phyloP scores from a whole-genome alignment of 2,888 invertebrate species.

The Taenaris catops region DNA sequence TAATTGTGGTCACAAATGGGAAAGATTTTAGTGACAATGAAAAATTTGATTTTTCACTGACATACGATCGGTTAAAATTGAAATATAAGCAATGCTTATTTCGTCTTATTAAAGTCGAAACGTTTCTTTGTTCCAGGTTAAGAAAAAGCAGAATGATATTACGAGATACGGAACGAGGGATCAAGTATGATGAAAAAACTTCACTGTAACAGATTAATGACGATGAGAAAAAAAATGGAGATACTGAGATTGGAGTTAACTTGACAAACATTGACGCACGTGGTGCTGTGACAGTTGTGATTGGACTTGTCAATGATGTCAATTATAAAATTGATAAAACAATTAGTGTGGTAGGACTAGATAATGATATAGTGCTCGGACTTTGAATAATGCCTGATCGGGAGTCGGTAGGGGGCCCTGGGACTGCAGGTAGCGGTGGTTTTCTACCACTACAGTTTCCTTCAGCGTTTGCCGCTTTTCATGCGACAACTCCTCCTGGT shows the following conservation, averaged over 20 bases:
- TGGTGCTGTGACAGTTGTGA: conserved; percentile 27
- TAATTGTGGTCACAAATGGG: no score
- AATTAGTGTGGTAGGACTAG: conserved; percentile 33
- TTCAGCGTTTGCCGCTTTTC: conserved; percentile 80
- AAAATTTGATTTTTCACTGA: no score
- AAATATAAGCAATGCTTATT: no score
- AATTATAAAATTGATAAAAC: conserved; percentile 17
- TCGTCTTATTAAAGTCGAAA: no score
- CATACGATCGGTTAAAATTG: no score
- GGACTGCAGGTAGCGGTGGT: conserved; percentile 76
- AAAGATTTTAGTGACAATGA: no score
- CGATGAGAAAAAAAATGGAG: conserved; percentile 44
- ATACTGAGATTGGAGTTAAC: conserved; percentile 59
- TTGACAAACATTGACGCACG: conserved; percentile 38
- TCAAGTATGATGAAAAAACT: conserved; percentile 35
- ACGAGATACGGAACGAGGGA: conserved; percentile 8
- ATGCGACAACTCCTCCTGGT: conserved; percentile 81
- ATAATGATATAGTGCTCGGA: conserved; percentile 49
- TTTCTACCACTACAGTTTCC: conserved; percentile 80
- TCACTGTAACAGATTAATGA: conserved; percentile 39
- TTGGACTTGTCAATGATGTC: conserved; percentile 22
- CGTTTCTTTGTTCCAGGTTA: conserved; percentile 59
- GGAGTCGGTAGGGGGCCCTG: conserved; percentile 76
- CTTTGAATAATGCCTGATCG: conserved; percentile 75
- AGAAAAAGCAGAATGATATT: conserved; percentile 37